phyloP scores from a whole-genome alignment of 1,140 invertebrate genomes.

The Zaprionus nigranus region DNA sequence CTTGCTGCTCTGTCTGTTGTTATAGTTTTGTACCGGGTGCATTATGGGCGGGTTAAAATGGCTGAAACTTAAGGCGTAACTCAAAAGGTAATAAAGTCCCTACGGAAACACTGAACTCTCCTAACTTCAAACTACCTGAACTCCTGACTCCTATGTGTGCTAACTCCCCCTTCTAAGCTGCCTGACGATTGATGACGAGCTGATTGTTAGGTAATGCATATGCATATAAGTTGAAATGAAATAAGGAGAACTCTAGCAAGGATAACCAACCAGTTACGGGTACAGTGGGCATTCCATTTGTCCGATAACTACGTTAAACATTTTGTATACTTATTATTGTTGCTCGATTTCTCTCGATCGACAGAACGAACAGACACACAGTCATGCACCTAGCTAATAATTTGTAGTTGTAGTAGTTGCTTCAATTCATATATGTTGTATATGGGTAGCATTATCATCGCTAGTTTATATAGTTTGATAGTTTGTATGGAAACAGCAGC shows the following conservation, averaged over 20 bases:
- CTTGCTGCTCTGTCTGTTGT: slow-evolving; percentile 16
- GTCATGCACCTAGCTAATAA: slow-evolving; percentile 78
- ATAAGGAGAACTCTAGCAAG: slow-evolving; percentile 47
- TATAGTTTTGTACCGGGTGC: slow-evolving; percentile 51
- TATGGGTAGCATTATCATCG: slow-evolving; percentile 45
- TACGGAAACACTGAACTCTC: slow-evolving; percentile 2
- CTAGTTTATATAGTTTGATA: slow-evolving; percentile 49
- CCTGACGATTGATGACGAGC: slow-evolving; percentile 59
- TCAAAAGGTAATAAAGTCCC: slow-evolving; percentile 48
- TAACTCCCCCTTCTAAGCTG: background rate
- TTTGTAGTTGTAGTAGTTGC: slow-evolving; percentile 25
- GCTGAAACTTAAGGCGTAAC: slow-evolving; percentile 62
- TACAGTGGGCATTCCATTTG: slow-evolving; percentile 32
- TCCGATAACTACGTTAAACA: slow-evolving; percentile 39
- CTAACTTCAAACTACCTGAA: slow-evolving; percentile 29
- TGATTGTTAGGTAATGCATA: slow-evolving; percentile 62
- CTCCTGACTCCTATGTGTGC: background rate
- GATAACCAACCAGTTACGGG: slow-evolving; percentile 41
- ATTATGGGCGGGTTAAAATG: slow-evolving; percentile 51
- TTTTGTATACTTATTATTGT: slow-evolving; percentile 14
- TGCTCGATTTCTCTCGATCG: slow-evolving; percentile 48
- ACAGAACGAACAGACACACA: slow-evolving; percentile 60
- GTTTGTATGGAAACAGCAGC: slow-evolving; percentile 47
- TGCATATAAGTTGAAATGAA: slow-evolving; percentile 36
- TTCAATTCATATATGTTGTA: background rate